A percentile compares a stretch with the other conserved stretches of the same genome.
Conservation (phyloP, 2,113 vertebrate species). For the Isurus oxyrinchus region DNA sequence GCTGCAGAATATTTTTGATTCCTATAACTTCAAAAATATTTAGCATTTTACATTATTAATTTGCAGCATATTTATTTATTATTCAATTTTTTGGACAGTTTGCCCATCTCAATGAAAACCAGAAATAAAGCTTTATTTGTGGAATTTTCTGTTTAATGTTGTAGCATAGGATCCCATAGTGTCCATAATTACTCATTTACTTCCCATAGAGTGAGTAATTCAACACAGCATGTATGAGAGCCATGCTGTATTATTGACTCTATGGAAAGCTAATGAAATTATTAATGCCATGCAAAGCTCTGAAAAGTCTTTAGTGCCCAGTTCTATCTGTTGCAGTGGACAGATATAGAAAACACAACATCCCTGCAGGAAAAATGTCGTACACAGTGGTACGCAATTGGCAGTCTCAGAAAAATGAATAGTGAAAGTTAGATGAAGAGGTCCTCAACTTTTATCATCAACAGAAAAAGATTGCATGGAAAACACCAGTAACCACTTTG, state of each 20-base stretch:
- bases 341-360: background rate
- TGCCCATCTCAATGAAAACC: background rate
- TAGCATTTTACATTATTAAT: background rate
- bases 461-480: background rate
- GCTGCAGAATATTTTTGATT: background rate
- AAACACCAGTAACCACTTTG: background rate
- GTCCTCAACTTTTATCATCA: background rate
- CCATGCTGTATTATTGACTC: background rate
- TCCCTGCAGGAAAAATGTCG: background rate
- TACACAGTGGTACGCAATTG: background rate
- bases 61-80: background rate
- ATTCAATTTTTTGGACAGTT: background rate
- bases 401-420: background rate
- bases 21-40: background rate
- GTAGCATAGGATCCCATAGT: background rate
- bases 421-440: background rate
- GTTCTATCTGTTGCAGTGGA: background rate
- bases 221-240: conserved; percentile 9
- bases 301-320: background rate
- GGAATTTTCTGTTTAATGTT: conserved; percentile 20
- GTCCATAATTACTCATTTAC: conserved; percentile 17
- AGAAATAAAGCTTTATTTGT: background rate
- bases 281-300: background rate
- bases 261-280: conserved; percentile 28
- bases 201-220: conserved; percentile 25